These are phyloP conservation scores for Apis florea DNA, from an alignment of 1,140 invertebrate genomes.

Conservation along the genomic window DNA sequence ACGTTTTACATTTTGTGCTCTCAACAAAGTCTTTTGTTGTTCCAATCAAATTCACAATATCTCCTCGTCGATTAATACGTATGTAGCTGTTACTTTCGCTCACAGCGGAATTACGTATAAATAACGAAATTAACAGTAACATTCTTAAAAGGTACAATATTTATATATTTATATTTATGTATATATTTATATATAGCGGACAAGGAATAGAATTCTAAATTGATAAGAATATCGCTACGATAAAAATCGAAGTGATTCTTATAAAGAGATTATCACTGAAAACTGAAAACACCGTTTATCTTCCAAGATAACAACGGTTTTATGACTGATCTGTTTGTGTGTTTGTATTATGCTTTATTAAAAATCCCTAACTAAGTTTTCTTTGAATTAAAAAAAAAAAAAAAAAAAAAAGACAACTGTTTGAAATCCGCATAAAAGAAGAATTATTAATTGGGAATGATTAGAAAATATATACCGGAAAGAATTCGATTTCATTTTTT, in stretches of 20 bases:
- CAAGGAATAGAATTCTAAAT: conserved; percentile 24
- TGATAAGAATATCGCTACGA: conserved; percentile 6
- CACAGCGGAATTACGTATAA: conserved; percentile 11
- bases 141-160: conserved; percentile 32
- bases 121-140: conserved; percentile 16
- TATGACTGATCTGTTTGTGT: conserved; percentile 25
- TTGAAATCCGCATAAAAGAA: conserved; percentile 65
- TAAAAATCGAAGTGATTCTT: conserved; percentile 12
- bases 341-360: conserved; percentile 58
- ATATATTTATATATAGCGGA: conserved; percentile 22
- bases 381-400: conserved; percentile 37
- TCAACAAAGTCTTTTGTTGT: not conserved
- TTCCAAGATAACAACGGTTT: not conserved
- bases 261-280: not conserved
- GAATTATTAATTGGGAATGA: conserved; percentile 72
- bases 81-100: not conserved
- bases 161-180: conserved; percentile 44
- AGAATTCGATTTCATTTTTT: conserved; percentile 7
- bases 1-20: conserved; percentile 20
- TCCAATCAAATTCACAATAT: not conserved
- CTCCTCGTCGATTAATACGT: not conserved
- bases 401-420: not conserved
- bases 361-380: conserved; percentile 69
- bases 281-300: not conserved
- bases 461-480: conserved; percentile 55